These are phyloP conservation scores for Acanthisitta chloris DNA, from an alignment of 2,113 vertebrate genomes.

Conservation along the genomic window DNA sequence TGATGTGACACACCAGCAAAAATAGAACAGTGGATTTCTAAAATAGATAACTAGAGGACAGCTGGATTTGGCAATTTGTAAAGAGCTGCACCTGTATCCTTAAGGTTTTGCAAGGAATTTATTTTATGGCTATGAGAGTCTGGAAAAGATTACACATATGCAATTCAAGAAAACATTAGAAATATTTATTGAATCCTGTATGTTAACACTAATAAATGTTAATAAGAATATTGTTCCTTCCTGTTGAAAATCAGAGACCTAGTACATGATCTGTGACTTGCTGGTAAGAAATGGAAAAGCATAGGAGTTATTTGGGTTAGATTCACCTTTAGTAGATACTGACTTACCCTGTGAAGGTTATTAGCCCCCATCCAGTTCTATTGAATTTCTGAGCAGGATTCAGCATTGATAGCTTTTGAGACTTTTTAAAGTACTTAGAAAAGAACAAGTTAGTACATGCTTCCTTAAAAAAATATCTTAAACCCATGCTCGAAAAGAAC, in stretches of 20 bases:
- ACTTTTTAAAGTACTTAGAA: neutral
- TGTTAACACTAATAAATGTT: neutral
- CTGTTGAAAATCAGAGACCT: neutral
- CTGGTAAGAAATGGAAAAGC: neutral
- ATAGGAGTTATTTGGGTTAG: neutral
- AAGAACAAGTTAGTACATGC: neutral
- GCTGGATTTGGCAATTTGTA: neutral
- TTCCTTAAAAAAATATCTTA: neutral
- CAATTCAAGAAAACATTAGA: neutral
- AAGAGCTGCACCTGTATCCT: neutral
- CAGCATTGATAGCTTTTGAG: neutral
- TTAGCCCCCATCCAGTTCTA: accelerated
- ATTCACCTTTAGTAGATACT: neutral
- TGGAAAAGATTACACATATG: neutral
- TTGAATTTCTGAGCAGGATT: neutral
- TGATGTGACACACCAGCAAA: neutral
- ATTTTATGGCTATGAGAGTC: neutral
- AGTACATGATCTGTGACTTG: neutral
- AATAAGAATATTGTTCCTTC: neutral
- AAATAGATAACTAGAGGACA: neutral
- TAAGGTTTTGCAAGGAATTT: neutral
- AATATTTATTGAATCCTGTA: neutral
- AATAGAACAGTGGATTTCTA: neutral
- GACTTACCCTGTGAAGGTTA: neutral
- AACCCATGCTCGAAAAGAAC: too few relatives aligned